phyloP scores from a whole-genome alignment of 2,888 invertebrate species.

The Julus scanicus region DNA sequence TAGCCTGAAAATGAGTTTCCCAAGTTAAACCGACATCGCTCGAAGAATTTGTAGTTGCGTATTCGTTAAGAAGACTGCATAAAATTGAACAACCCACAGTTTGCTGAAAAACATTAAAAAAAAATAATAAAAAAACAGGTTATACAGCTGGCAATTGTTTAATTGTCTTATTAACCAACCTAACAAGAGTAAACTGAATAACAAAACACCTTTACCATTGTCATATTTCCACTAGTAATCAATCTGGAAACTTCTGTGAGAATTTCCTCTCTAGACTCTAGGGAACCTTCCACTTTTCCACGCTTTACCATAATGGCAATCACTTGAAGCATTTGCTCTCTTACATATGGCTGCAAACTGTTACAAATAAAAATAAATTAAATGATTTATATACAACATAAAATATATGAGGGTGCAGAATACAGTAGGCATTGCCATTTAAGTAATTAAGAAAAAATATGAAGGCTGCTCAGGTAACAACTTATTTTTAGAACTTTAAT shows the following conservation, averaged over 20 bases:
- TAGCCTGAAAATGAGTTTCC: constrained; percentile 86
- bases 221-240: constrained; percentile 75
- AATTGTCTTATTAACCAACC: no score
- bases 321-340: constrained; percentile 74
- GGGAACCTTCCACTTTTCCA: constrained; percentile 79
- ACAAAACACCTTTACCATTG: constrained; percentile 69
- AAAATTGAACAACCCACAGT: constrained; percentile 86
- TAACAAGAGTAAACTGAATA: background rate
- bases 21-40: constrained; percentile 88
- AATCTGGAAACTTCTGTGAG: constrained; percentile 81
- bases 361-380: background rate
- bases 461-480: no score
- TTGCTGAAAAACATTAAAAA: constrained; percentile 71
- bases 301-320: constrained; percentile 90
- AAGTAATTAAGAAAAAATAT: no score
- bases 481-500: no score
- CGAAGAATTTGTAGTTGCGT: constrained; percentile 84
- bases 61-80: constrained; percentile 86
- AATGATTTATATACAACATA: background rate
- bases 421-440: no score
- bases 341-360: constrained; percentile 76
- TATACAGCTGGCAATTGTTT: background rate
- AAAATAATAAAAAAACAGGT: background rate
- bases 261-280: constrained; percentile 75
- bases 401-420: no score